phyloP scores from a whole-genome alignment of 1,140 invertebrate species.

The Acromyrmex charruanus region DNA sequence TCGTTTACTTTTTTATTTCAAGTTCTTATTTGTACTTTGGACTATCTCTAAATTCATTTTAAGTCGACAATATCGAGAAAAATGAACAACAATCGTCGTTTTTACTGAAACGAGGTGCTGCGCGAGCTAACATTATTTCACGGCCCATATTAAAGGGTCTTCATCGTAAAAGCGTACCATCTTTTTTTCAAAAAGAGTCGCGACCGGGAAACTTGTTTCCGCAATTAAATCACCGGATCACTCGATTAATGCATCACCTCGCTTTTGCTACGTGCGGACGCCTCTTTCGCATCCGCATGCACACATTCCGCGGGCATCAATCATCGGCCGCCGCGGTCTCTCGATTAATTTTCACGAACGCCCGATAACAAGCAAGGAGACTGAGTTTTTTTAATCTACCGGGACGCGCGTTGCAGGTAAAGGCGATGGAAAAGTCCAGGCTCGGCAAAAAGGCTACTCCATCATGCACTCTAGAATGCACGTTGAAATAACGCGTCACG shows the following conservation, averaged over 20 bases:
- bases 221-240: constrained; percentile 56
- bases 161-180: constrained; percentile 30
- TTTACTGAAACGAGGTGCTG: constrained; percentile 1
- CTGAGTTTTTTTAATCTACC: constrained; percentile 31
- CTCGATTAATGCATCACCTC: constrained; percentile 53
- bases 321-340: constrained; percentile 37
- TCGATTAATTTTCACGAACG: constrained; percentile 56
- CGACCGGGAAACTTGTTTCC: constrained; percentile 39
- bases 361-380: constrained; percentile 52
- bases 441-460: constrained; percentile 45
- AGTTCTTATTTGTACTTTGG: neutral
- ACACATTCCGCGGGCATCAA: constrained; percentile 32
- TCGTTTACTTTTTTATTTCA: neutral
- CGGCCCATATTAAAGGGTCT: neutral
- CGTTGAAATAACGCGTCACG: constrained; percentile 56
- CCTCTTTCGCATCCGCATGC: constrained; percentile 31
- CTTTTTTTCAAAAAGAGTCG: constrained; percentile 25
- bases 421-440: constrained; percentile 44
- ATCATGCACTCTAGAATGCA: constrained; percentile 52
- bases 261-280: constrained; percentile 44
- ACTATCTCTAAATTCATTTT: neutral
- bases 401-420: constrained; percentile 24
- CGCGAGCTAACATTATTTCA: constrained; percentile 9
- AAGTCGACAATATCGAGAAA: neutral
- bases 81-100: constrained; percentile 7